These are phyloP conservation scores for Ondatra zibethicus DNA, from an alignment of 2,113 vertebrate genomes.

Conservation along the genomic window DNA sequence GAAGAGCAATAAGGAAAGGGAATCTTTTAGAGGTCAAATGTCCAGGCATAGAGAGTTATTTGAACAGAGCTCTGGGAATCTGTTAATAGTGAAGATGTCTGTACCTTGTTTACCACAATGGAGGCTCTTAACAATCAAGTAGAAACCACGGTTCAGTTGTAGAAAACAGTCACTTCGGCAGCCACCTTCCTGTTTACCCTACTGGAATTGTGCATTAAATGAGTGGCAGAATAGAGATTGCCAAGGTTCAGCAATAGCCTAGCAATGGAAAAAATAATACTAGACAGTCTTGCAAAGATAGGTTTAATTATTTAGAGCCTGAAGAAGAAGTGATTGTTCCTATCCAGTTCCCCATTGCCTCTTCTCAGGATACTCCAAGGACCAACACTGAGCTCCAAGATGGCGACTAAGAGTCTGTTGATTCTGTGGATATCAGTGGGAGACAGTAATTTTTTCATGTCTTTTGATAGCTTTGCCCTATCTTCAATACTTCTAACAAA, in stretches of 20 bases:
- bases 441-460: background rate
- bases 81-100: background rate
- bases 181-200: background rate
- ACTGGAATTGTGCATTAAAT: background rate
- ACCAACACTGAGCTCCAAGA: background rate
- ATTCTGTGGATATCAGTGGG: background rate
- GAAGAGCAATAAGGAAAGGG: background rate
- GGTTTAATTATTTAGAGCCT: background rate
- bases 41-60: background rate
- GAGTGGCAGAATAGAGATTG: background rate
- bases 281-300: background rate
- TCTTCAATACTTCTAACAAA: background rate
- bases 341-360: background rate
- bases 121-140: too few species aligned
- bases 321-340: background rate
- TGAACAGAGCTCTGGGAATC: background rate
- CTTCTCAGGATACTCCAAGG: background rate
- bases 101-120: background rate
- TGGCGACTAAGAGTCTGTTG: background rate
- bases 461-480: background rate
- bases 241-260: background rate
- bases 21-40: background rate
- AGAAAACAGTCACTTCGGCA: background rate
- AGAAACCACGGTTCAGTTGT: background rate
- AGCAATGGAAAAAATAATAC: background rate